These are phyloP conservation scores for Operophtera brumata DNA, from an alignment of 2,888 invertebrate genomes.

Conservation along the genomic window DNA sequence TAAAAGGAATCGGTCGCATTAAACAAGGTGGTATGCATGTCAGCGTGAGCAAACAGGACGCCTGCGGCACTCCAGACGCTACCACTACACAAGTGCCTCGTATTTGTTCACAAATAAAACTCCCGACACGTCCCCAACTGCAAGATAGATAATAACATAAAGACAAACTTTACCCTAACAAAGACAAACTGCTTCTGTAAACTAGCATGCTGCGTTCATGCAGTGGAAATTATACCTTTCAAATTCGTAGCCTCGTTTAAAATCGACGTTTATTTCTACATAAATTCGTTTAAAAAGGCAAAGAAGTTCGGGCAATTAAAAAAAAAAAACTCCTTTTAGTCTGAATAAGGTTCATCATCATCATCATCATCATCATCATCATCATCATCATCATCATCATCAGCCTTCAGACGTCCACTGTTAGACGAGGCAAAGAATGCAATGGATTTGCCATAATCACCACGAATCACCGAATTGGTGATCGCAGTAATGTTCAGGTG, in stretches of 20 bases:
- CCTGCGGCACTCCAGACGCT: conserved; percentile 51
- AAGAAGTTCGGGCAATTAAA: too few species aligned
- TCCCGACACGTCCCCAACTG: conserved; percentile 58
- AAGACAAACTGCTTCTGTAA: conserved; percentile 34
- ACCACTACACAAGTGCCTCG: conserved; percentile 54
- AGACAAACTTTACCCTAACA: conserved; percentile 45
- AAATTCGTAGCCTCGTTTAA: conserved; percentile 24
- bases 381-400: too few species aligned
- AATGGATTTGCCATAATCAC: too few species aligned
- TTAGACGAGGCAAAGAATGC: too few species aligned
- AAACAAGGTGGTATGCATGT: conserved; percentile 68
- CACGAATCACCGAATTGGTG: too few species aligned
- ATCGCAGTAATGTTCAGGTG: too few species aligned
- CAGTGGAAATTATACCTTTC: conserved; percentile 15
- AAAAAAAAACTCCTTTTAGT: too few species aligned
- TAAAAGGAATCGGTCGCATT: conserved; percentile 37
- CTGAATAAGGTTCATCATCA: too few species aligned
- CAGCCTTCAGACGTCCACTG: too few species aligned
- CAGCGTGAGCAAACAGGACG: conserved; percentile 65
- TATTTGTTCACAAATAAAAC: conserved; percentile 73
- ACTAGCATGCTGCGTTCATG: conserved; percentile 20
- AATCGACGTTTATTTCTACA: too few species aligned
- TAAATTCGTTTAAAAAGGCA: too few species aligned
- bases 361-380: too few species aligned
- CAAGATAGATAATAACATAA: conserved; percentile 57